These are phyloP conservation scores for Azemiops feae DNA, from an alignment of 2,113 vertebrate genomes.

Conservation along the genomic window DNA sequence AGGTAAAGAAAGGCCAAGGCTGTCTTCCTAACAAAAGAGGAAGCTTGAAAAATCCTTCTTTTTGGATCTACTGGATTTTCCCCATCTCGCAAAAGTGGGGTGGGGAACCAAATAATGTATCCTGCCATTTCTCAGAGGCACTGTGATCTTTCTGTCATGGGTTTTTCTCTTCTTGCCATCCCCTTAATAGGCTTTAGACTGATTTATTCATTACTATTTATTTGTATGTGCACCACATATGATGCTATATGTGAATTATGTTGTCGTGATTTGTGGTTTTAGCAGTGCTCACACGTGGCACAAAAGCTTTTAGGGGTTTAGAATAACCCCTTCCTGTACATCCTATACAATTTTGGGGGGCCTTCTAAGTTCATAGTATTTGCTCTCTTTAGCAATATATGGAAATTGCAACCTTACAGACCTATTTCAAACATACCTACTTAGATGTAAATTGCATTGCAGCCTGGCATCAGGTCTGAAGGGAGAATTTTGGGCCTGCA, in stretches of 20 bases:
- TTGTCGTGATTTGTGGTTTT: neutral
- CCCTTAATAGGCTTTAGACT: neutral
- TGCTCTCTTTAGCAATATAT: neutral
- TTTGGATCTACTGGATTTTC: rapidly evolving
- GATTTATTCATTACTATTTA: neutral
- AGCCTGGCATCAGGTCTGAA: neutral
- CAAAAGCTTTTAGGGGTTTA: neutral
- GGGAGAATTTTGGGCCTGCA: neutral
- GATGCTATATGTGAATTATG: neutral
- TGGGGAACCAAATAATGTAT: rapidly evolving
- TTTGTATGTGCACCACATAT: no score
- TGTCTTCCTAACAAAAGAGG: neutral
- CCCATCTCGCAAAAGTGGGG: rapidly evolving
- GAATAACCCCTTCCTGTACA: neutral
- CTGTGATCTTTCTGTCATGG: neutral
- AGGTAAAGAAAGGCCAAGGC: neutral
- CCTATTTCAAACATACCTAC: neutral
- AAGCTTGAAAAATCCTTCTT: neutral
- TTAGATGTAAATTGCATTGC: neutral
- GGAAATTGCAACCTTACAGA: neutral
- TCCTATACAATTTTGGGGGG: neutral
- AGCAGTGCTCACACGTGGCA: neutral
- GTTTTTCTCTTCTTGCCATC: neutral
- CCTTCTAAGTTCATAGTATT: no score
- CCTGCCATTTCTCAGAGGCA: neutral